phyloP scores from a whole-genome alignment of 2,113 vertebrate genomes.

The Peromyscus californicus region DNA sequence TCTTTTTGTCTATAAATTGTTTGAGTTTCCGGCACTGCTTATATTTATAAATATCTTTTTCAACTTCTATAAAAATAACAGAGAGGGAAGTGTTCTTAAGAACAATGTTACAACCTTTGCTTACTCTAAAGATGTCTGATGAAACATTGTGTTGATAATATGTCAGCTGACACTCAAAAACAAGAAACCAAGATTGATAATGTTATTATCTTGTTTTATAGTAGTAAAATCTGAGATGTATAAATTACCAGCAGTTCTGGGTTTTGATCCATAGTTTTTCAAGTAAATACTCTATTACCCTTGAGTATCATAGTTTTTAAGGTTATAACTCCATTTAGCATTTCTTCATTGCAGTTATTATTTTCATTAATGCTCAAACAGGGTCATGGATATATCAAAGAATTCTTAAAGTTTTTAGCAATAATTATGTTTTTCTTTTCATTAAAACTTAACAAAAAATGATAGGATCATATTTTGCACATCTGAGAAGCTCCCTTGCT shows the following conservation, averaged over 20 bases:
- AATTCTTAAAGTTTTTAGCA: background rate
- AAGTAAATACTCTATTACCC: background rate
- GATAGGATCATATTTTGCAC: background rate
- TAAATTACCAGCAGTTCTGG: background rate
- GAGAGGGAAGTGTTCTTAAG: background rate
- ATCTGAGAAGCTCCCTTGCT: background rate
- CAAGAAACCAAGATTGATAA: conserved; percentile 6
- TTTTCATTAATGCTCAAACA: background rate
- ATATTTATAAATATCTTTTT: conserved; percentile 61
- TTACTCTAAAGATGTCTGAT: background rate
- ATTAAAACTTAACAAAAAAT: background rate
- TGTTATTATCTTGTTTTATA: background rate
- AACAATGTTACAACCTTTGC: background rate
- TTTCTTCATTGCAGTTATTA: background rate
- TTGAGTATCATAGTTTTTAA: background rate
- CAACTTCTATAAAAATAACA: conserved; percentile 58
- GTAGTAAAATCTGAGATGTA: background rate
- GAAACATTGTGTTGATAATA: background rate
- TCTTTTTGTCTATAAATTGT: conserved; percentile 71
- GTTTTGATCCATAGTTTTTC: background rate
- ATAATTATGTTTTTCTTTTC: background rate
- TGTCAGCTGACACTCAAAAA: background rate
- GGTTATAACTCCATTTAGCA: background rate
- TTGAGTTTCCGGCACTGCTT: conserved; percentile 64
- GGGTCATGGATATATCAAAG: background rate